These are phyloP conservation scores for Podilymbus podiceps DNA, from an alignment of 2,113 vertebrate genomes.

Conservation along the genomic window DNA sequence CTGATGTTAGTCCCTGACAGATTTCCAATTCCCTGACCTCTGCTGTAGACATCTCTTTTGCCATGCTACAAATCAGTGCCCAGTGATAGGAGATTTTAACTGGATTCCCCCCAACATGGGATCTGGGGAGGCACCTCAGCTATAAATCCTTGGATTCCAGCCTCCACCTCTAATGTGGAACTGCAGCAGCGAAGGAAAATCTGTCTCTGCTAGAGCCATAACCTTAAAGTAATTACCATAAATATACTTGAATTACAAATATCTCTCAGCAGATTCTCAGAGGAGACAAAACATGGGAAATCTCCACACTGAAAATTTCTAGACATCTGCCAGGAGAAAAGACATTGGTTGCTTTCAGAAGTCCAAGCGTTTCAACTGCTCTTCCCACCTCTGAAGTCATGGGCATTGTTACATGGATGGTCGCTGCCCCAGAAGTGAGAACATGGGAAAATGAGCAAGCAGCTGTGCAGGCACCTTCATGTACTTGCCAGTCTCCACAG, in stretches of 20 bases:
- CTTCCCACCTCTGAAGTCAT: neutral
- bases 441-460: accelerated
- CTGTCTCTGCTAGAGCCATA: neutral
- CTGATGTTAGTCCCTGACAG: neutral
- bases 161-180: neutral
- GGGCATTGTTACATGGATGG: accelerated
- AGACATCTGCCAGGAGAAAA: neutral
- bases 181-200: neutral
- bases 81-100: neutral
- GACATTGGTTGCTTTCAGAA: neutral
- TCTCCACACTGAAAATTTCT: neutral
- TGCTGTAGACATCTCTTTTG: neutral
- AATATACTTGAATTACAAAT: neutral
- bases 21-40: neutral
- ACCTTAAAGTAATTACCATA: neutral
- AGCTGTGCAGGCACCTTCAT: neutral
- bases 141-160: neutral
- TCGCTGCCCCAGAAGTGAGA: neutral
- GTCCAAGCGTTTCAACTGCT: neutral
- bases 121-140: neutral
- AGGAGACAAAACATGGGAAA: neutral
- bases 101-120: neutral
- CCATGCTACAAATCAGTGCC: neutral
- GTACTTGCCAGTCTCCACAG: too few relatives aligned
- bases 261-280: neutral